These are phyloP conservation scores for Ormyrus rosae DNA, from an alignment of 2,888 invertebrate genomes.

Conservation along the genomic window DNA sequence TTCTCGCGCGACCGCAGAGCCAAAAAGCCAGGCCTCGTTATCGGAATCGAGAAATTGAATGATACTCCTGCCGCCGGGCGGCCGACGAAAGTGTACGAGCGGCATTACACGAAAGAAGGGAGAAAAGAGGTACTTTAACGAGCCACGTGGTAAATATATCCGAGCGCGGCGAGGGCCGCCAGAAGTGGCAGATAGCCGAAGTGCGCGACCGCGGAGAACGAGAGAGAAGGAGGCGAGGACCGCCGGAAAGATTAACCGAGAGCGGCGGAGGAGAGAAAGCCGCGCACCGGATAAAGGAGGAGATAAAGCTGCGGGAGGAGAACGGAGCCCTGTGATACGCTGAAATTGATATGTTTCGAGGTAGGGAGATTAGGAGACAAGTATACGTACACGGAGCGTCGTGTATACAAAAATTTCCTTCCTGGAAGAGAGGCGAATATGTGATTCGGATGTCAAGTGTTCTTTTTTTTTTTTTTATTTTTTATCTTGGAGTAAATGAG, in stretches of 20 bases:
- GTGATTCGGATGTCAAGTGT: no score
- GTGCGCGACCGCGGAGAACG: conserved; percentile 1
- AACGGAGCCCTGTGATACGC: no score
- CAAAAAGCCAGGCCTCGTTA: not conserved
- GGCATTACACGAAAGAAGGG: conserved; percentile 23
- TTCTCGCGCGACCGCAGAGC: no score
- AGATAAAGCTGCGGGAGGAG: not conserved
- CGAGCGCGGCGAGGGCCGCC: conserved; percentile 1
- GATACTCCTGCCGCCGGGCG: not conserved
- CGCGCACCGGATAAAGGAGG: not conserved
- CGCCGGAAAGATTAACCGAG: not conserved
- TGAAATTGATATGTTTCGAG: no score
- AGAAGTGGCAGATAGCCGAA: conserved; percentile 40
- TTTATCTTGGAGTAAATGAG: no score
- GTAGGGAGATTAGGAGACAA: no score
- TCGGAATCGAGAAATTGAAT: not conserved
- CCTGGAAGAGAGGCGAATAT: no score
- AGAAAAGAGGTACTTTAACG: conserved; percentile 41
- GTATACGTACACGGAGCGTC: no score
- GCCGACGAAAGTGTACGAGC: not conserved
- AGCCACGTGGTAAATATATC: conserved; percentile 55
- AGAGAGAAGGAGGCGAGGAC: not conserved
- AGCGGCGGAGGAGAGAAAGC: not conserved
- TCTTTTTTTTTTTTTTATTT: no score
- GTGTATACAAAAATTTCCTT: no score